Evolutionary conservation across 1,140 invertebrate species (phyloP).

Genomic region (Prorops nasuta): DNA sequence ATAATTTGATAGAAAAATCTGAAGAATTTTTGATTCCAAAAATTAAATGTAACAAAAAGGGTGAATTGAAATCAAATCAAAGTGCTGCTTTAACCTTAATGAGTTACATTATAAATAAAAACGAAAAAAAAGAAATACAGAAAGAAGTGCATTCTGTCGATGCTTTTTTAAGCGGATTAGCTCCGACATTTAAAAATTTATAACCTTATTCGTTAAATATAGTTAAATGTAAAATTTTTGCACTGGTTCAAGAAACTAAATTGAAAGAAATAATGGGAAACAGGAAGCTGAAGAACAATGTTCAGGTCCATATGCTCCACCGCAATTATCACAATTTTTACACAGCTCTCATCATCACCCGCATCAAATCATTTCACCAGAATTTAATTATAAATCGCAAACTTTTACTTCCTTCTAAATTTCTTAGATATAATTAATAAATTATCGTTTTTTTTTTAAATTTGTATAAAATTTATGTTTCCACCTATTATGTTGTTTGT

Average conservation of each 20-base stretch:
- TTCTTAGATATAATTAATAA: no score
- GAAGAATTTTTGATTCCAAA: neutral
- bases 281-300: no score
- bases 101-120: neutral
- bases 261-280: neutral
- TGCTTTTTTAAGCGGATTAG: neutral
- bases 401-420: no score
- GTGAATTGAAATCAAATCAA: neutral
- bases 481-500: no score
- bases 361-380: no score
- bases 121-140: neutral
- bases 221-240: neutral
- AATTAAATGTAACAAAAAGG: neutral
- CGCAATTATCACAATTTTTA: no score
- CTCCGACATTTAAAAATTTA: neutral
- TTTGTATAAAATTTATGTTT: no score
- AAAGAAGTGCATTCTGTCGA: neutral
- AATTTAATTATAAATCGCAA: no score
- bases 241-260: neutral
- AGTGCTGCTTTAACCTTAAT: neutral
- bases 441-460: no score
- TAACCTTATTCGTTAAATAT: neutral
- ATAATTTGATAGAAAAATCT: neutral
- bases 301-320: no score
- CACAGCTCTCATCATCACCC: no score